These are phyloP conservation scores for Nephrocerus scutellatus DNA, from an alignment of 2,888 invertebrate species.

Conservation along the genomic window DNA sequence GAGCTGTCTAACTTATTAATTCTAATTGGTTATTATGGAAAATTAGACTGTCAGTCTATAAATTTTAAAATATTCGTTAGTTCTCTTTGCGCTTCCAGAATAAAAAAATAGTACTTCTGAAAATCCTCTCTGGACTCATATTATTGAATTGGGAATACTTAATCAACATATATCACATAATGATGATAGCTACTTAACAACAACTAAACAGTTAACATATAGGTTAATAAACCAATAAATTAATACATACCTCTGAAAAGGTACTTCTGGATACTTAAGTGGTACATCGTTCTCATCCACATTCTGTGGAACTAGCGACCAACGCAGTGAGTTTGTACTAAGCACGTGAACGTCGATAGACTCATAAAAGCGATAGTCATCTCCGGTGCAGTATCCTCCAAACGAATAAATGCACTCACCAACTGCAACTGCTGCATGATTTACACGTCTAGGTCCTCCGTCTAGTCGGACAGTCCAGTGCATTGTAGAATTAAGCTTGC, in stretches of 20 bases:
- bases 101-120: too few species aligned
- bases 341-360: slow-evolving; percentile 84
- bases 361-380: slow-evolving; percentile 62
- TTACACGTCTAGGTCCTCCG: slow-evolving; percentile 85
- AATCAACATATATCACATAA: too few species aligned
- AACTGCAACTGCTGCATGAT: slow-evolving; percentile 83
- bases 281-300: slow-evolving; percentile 48
- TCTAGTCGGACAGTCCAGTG: slow-evolving; percentile 80
- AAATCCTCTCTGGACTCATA: too few species aligned
- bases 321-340: slow-evolving; percentile 59
- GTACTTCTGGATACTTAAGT: slow-evolving; percentile 52
- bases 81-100: too few species aligned
- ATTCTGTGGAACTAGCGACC: slow-evolving; percentile 53
- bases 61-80: too few species aligned
- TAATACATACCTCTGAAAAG: slow-evolving; percentile 60
- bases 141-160: too few species aligned
- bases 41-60: too few species aligned
- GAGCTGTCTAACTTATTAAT: too few species aligned
- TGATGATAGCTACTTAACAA: neutral
- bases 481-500: too few species aligned
- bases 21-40: too few species aligned
- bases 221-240: slow-evolving; percentile 3
- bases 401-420: slow-evolving; percentile 78
- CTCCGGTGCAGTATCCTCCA: slow-evolving; percentile 82
- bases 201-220: neutral